phyloP scores from a whole-genome alignment of 2,888 invertebrate genomes.

The Alviniconcha strummeri region DNA sequence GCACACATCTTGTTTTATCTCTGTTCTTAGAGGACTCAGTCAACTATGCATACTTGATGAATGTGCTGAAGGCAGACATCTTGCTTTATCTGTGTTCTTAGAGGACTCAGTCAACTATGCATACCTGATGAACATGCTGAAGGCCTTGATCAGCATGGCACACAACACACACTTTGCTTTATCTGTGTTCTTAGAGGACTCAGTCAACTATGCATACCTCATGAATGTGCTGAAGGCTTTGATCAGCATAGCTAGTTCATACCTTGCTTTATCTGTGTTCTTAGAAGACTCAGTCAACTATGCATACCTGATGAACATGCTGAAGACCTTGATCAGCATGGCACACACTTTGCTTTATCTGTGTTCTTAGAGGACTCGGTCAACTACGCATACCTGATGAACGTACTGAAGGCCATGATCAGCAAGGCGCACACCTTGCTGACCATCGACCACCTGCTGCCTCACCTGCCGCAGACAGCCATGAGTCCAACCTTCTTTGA shows the following conservation, averaged over 20 bases:
- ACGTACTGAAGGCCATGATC: conserved; percentile 79
- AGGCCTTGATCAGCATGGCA: too few species aligned
- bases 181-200: too few species aligned
- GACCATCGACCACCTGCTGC: conserved; percentile 64
- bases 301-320: conserved; percentile 79
- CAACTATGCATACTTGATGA: conserved; percentile 79
- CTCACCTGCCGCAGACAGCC: conserved; percentile 75
- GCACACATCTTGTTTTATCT: too few species aligned
- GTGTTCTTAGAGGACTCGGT: conserved; percentile 69
- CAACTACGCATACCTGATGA: conserved; percentile 79
- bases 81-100: conserved; percentile 31
- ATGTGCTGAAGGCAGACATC: too few species aligned
- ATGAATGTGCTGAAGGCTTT: too few species aligned
- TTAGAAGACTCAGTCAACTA: conserved; percentile 76
- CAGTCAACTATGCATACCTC: too few species aligned
- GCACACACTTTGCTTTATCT: conserved; percentile 60
- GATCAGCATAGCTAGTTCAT: too few species aligned
- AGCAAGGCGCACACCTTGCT: conserved; percentile 75
- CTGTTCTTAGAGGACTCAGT: conserved; percentile 70
- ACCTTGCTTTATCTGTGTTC: too few species aligned
- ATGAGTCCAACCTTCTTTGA: conserved; percentile 79
- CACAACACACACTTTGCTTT: too few species aligned
- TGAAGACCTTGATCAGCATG: conserved; percentile 79
- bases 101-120: conserved; percentile 77
- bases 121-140: conserved; percentile 78